Evolutionary conservation across 2,797 vertebrate species (phyloP).

Genomic region (Pitangus sulphuratus): DNA sequence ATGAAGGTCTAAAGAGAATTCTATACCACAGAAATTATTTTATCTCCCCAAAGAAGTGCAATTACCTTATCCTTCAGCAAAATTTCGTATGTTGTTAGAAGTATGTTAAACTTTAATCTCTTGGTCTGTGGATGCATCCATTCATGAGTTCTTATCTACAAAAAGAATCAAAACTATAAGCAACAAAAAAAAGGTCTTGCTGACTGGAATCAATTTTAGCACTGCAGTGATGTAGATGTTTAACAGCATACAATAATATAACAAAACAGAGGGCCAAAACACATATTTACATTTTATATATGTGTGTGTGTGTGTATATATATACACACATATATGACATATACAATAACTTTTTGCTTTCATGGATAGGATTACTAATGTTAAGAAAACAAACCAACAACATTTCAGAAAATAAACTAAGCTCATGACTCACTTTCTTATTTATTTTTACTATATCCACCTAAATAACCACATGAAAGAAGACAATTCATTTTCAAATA

Average conservation of each 20-base stretch:
- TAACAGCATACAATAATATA: background rate
- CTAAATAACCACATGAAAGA: background rate
- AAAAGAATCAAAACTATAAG: background rate
- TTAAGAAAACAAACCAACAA: background rate
- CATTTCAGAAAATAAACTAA: background rate
- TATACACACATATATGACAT: background rate
- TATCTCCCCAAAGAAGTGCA: background rate
- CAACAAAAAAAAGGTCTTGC: background rate
- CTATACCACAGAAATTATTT: background rate
- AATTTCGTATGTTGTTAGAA: conserved; percentile 97
- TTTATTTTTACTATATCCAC: background rate
- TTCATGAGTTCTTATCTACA: conserved; percentile 95
- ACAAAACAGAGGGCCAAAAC: background rate
- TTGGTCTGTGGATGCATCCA: conserved; percentile 97
- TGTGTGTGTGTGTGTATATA: background rate
- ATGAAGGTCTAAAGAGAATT: background rate
- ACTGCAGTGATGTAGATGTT: background rate
- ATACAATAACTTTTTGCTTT: background rate
- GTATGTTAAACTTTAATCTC: conserved; percentile 94
- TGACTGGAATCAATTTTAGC: background rate
- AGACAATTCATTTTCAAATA: background rate
- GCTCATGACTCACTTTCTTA: background rate
- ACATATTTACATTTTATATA: background rate
- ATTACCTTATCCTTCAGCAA: conserved; percentile 96
- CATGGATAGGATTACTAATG: background rate